A percentile compares a stretch with the other conserved stretches of the same genome.
Conservation (phyloP, 2,113 vertebrate genomes). For the Oreochromis aureus region DNA sequence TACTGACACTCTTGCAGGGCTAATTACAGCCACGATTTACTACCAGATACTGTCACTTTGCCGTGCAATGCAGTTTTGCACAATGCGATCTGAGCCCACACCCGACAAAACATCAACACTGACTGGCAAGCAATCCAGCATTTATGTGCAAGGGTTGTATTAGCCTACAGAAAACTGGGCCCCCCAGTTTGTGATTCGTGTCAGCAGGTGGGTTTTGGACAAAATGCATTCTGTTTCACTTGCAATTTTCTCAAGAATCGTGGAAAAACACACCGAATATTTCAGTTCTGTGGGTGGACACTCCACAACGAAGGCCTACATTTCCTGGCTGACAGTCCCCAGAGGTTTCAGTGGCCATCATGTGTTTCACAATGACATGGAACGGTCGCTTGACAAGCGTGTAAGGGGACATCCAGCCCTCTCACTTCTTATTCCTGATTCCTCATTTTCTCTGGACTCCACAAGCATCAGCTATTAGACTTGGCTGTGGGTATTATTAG, state of each 20-base stretch:
- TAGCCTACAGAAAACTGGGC: neutral
- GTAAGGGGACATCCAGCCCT: conserved; percentile 66
- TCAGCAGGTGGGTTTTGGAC: neutral
- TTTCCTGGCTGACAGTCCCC: conserved; percentile 61
- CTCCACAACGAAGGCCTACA: conserved; percentile 27
- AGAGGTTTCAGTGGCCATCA: conserved; percentile 71
- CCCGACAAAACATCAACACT: neutral
- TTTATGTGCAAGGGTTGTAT: neutral
- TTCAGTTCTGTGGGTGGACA: conserved; percentile 41
- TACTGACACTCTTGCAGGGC: neutral
- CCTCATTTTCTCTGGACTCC: conserved; percentile 73
- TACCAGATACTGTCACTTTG: neutral
- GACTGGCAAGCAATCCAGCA: neutral
- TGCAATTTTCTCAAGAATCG: neutral
- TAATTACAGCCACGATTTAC: neutral
- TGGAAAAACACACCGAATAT: neutral
- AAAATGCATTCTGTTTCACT: neutral
- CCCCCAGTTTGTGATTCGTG: neutral
- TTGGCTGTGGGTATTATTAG: conserved; percentile 55
- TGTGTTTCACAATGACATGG: conserved; percentile 77
- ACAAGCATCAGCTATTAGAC: conserved; percentile 45
- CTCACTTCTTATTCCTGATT: conserved; percentile 83
- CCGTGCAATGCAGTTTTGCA: neutral
- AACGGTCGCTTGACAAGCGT: conserved; percentile 44
- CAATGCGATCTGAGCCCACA: neutral